A percentile compares a stretch with the other conserved stretches of the same genome.
These are phyloP conservation scores for Cardinalis cardinalis DNA, from an alignment of 2,113 vertebrate species.

Conservation along the genomic window DNA sequence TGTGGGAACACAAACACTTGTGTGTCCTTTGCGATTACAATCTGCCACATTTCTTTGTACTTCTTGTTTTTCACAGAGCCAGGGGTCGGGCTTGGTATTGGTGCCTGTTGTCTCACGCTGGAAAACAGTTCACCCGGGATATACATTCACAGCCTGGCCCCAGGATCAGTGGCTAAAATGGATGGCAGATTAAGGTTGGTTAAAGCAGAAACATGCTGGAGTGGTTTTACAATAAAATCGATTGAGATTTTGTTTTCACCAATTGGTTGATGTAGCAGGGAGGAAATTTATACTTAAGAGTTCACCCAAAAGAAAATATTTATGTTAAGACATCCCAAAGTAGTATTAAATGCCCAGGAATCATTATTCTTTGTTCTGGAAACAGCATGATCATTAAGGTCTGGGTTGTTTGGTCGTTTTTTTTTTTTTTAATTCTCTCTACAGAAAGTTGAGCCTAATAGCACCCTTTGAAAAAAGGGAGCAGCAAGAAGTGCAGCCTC, in stretches of 20 bases:
- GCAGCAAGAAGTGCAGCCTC: neutral
- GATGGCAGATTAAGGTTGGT: slow-evolving; percentile 90
- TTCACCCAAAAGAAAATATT: neutral
- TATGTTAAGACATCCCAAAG: neutral
- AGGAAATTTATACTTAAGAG: neutral
- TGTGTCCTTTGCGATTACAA: neutral
- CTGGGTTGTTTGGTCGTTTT: neutral
- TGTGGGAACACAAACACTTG: slow-evolving; percentile 39
- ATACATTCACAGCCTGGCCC: slow-evolving; percentile 93
- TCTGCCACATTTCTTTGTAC: neutral
- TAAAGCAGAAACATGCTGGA: neutral
- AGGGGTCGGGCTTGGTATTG: slow-evolving; percentile 91
- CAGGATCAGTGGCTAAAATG: slow-evolving; percentile 95
- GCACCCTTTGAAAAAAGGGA: neutral
- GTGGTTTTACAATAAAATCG: neutral
- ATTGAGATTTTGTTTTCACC: neutral
- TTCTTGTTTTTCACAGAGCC: slow-evolving; percentile 75
- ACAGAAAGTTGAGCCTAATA: neutral
- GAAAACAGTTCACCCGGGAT: slow-evolving; percentile 89
- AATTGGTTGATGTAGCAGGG: neutral
- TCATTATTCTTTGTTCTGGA: neutral
- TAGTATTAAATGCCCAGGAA: neutral
- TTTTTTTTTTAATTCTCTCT: neutral
- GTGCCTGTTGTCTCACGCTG: slow-evolving; percentile 87
- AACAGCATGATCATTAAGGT: neutral